Conservation (phyloP, 2,888 invertebrate species). For the Epinotia ramella region DNA sequence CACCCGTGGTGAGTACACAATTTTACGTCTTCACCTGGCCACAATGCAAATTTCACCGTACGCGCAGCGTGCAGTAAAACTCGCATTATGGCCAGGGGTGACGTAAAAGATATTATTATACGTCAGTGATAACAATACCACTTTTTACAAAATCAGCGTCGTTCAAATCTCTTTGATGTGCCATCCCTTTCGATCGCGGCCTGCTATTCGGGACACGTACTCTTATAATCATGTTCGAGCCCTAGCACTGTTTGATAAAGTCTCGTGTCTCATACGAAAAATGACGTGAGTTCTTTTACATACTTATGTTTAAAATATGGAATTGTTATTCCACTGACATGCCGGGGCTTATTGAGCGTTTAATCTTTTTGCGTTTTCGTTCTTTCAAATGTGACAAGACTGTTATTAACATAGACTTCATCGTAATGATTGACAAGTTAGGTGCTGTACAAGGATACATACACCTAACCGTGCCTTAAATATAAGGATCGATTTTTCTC, state of each 20-base stretch:
- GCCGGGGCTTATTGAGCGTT: conserved; percentile 21
- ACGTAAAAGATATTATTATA: conserved; percentile 65
- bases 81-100: too few relatives aligned
- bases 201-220: conserved; percentile 77
- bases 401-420: not conserved
- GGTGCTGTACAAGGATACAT: too few relatives aligned
- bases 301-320: conserved; percentile 37
- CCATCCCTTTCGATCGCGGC: conserved; percentile 64
- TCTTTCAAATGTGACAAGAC: conserved; percentile 11
- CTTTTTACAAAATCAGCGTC: conserved; percentile 77
- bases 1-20: too few relatives aligned
- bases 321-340: conserved; percentile 28
- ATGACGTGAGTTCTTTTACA: conserved; percentile 60
- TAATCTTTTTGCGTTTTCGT: conserved; percentile 7
- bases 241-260: conserved; percentile 81
- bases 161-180: conserved; percentile 76
- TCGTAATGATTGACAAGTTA: not conserved
- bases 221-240: conserved; percentile 82
- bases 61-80: too few relatives aligned
- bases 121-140: conserved; percentile 74
- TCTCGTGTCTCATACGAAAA: conserved; percentile 73
- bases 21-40: too few relatives aligned
- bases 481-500: too few relatives aligned
- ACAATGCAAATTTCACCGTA: too few relatives aligned
- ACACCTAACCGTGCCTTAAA: too few relatives aligned